Evolutionary conservation across 2,797 vertebrate genomes (phyloP).

Genomic region (Rhinophrynus dorsalis): DNA sequence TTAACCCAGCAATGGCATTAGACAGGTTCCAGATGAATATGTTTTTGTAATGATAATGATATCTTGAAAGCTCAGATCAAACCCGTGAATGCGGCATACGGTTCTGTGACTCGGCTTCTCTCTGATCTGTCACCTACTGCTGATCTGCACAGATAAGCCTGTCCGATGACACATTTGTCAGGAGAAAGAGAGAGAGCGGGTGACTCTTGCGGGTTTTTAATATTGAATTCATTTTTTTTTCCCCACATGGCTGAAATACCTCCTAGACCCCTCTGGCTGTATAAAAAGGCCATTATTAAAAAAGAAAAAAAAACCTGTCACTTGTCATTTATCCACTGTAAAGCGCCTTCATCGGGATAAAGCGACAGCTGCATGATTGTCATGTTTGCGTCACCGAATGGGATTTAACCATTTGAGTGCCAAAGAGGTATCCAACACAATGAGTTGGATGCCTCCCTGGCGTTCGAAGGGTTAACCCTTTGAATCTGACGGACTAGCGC

Average conservation of each 20-base stretch:
- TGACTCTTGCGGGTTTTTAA: not conserved
- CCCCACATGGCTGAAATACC: not conserved
- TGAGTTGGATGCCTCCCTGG: no score
- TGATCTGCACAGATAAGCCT: not conserved
- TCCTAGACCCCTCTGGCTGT: not conserved
- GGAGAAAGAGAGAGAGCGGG: not conserved
- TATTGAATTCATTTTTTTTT: not conserved
- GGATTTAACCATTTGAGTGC: no score
- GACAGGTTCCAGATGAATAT: not conserved
- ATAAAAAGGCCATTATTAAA: not conserved
- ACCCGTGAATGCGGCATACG: not conserved
- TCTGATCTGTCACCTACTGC: not conserved
- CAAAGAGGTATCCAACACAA: no score
- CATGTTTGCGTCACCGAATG: no score
- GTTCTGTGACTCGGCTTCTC: not conserved
- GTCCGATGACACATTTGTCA: not conserved
- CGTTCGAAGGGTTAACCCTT: no score
- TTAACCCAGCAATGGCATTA: not conserved
- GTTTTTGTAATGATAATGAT: not conserved
- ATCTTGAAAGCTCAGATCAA: not conserved
- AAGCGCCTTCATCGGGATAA: not conserved
- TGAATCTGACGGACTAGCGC: no score
- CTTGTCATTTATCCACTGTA: not conserved
- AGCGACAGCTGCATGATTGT: no score
- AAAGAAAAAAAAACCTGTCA: conserved; percentile 6